A percentile compares a stretch with the other conserved stretches of the same genome.
Evolutionary conservation across 1,140 invertebrate genomes (phyloP).

Genomic region (Drosophila elegans): DNA sequence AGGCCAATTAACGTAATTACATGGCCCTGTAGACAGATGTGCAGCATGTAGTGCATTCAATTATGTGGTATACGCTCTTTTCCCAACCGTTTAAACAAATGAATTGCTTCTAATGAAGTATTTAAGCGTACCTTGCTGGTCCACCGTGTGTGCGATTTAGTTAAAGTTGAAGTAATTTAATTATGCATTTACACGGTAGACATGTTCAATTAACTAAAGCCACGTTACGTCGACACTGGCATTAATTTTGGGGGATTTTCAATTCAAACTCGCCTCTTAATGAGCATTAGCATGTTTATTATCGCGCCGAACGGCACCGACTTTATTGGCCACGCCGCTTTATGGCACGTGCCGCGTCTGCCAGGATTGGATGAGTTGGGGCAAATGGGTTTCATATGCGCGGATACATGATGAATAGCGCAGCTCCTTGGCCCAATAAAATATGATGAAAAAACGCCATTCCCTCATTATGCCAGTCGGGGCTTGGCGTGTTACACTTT

Average conservation of each 20-base stretch:
- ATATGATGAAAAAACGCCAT: slow-evolving; percentile 75
- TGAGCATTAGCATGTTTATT: slow-evolving; percentile 62
- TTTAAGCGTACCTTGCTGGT: slow-evolving; percentile 41
- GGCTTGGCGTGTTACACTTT: slow-evolving; percentile 72
- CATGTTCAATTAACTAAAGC: slow-evolving; percentile 68
- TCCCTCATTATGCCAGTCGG: slow-evolving; percentile 63
- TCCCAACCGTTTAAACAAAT: slow-evolving; percentile 53
- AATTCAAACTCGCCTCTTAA: slow-evolving; percentile 70
- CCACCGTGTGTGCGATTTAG: slow-evolving; percentile 31
- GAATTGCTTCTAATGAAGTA: slow-evolving; percentile 58
- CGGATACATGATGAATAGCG: slow-evolving; percentile 68
- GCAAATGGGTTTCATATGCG: slow-evolving; percentile 62
- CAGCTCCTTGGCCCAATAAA: slow-evolving; percentile 51
- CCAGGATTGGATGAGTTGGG: slow-evolving; percentile 18
- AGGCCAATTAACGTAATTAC: slow-evolving; percentile 64
- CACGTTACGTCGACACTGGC: slow-evolving; percentile 30
- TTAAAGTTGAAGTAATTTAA: slow-evolving; percentile 75
- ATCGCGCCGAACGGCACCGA: slow-evolving; percentile 46
- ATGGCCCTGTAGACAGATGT: slow-evolving; percentile 26
- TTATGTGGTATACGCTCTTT: slow-evolving; percentile 52
- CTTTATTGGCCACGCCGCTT: slow-evolving; percentile 67
- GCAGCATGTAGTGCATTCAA: slow-evolving; percentile 54
- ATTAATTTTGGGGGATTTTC: slow-evolving; percentile 54
- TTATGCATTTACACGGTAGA: slow-evolving; percentile 69
- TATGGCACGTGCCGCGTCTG: slow-evolving; percentile 66